phyloP scores from a whole-genome alignment of 2,888 invertebrate genomes.

The Drosophila meridionalis region DNA sequence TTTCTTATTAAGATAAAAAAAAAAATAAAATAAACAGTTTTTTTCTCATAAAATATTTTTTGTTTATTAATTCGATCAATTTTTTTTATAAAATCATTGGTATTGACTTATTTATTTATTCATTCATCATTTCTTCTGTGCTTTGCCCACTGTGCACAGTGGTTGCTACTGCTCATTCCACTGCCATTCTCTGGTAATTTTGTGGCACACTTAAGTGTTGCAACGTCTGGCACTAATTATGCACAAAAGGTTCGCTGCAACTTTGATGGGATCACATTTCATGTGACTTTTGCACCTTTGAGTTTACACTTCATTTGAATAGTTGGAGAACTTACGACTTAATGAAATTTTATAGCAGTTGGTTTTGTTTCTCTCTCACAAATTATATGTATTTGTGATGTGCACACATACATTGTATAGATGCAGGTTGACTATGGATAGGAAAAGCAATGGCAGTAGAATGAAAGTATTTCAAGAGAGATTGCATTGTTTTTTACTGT shows the following conservation, averaged over 20 bases:
- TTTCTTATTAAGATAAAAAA: too few species aligned
- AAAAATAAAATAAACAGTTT: too few species aligned
- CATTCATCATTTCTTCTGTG: too few species aligned
- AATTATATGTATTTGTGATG: neutral
- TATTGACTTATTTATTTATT: too few species aligned
- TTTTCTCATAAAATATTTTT: too few species aligned
- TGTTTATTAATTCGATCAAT: too few species aligned
- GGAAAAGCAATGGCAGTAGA: neutral
- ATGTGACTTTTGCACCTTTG: slow-evolving; percentile 29
- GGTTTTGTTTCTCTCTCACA: neutral
- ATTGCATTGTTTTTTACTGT: neutral
- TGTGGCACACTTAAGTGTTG: neutral
- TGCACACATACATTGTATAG: neutral
- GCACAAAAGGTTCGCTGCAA: slow-evolving; percentile 14
- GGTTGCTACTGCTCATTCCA: neutral
- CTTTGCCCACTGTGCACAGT: neutral
- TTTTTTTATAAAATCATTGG: too few species aligned
- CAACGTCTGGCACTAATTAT: slow-evolving; percentile 40
- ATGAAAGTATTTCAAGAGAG: neutral
- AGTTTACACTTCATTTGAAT: slow-evolving; percentile 37
- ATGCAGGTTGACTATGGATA: neutral
- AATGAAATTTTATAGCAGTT: slow-evolving; percentile 8
- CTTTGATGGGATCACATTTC: slow-evolving; percentile 31
- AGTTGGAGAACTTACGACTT: slow-evolving; percentile 11
- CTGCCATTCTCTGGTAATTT: neutral